Percentiles rank a stretch among this genome's conserved stretches.
Conservation (phyloP, 1,140 invertebrate genomes). For the Mercenaria mercenaria region DNA sequence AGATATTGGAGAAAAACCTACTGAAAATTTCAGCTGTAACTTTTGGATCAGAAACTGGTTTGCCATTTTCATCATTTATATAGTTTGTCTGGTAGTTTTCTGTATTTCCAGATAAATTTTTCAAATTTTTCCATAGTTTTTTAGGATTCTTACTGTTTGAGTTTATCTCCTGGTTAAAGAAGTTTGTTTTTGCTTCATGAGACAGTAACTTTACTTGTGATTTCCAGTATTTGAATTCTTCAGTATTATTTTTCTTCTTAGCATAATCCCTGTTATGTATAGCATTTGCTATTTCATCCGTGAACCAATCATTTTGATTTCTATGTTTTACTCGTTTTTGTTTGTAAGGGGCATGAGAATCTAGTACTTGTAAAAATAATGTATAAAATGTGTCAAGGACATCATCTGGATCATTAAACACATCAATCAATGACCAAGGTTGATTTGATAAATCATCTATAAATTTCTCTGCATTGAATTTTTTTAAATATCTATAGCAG, state of each 20-base stretch:
- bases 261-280: background rate
- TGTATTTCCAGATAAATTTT: background rate
- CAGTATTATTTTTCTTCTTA: background rate
- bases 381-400: background rate
- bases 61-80: too few species aligned
- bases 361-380: background rate
- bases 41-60: too few species aligned
- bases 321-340: background rate
- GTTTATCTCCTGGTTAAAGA: too few species aligned
- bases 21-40: background rate
- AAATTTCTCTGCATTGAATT: too few species aligned
- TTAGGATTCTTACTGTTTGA: background rate
- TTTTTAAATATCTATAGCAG: too few species aligned
- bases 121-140: background rate
- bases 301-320: slow-evolving; percentile 9
- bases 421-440: background rate
- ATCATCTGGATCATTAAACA: too few species aligned
- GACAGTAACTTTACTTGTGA: background rate
- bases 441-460: background rate
- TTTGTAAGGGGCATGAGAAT: background rate
- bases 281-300: background rate
- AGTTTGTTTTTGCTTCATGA: background rate
- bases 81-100: too few species aligned
- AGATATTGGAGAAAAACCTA: background rate
- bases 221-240: background rate